phyloP scores from a whole-genome alignment of 2,888 invertebrate genomes.

The Drosophila prolongata region DNA sequence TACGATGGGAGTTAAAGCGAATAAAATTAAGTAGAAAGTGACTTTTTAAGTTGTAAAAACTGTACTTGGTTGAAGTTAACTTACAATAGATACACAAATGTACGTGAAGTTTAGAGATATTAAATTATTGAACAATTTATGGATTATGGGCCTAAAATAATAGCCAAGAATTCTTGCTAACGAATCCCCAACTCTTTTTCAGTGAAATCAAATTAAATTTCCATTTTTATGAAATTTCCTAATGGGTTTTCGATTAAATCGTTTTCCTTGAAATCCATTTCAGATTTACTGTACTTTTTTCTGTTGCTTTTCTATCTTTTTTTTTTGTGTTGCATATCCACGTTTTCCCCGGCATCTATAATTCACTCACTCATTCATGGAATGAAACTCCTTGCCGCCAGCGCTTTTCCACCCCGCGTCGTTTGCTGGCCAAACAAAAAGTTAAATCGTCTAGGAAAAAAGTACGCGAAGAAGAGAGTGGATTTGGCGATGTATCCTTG shows the following conservation, averaged over 20 bases:
- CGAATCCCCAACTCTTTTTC: neutral
- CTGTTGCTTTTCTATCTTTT: neutral
- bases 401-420: conserved; percentile 76
- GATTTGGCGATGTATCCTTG: conserved; percentile 48
- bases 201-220: neutral
- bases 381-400: conserved; percentile 32
- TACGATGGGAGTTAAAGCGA: neutral
- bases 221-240: conserved; percentile 1
- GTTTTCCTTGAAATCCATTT: conserved; percentile 13
- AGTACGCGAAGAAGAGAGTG: conserved; percentile 40
- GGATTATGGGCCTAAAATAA: too few relatives aligned
- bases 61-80: conserved; percentile 10
- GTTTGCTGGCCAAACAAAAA: conserved; percentile 73
- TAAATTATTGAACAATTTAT: too few relatives aligned
- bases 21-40: conserved; percentile 13
- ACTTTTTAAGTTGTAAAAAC: conserved; percentile 9
- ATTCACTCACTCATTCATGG: conserved; percentile 40
- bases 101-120: too few relatives aligned
- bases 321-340: conserved; percentile 12
- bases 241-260: conserved; percentile 11
- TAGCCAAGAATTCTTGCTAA: too few relatives aligned
- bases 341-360: conserved; percentile 19
- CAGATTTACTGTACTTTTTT: conserved; percentile 70
- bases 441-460: conserved; percentile 59
- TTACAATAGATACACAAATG: neutral